Evolutionary conservation across 2,113 vertebrate species (phyloP), one percentile per base, ranked within the genome.

Genomic region (Podarcis cretensis): DNA sequence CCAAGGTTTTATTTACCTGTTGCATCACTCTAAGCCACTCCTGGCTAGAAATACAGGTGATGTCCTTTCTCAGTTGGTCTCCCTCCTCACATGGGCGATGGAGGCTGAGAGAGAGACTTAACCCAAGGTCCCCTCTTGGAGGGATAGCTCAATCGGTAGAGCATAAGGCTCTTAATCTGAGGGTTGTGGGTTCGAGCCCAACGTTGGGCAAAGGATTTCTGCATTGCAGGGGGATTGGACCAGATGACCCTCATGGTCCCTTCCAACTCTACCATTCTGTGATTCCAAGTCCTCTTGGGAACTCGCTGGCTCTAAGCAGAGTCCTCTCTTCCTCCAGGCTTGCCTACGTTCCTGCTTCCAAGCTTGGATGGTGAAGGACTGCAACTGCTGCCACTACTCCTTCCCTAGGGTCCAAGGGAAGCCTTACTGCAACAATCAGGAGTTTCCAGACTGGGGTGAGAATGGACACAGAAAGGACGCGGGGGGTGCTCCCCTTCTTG

Each of bases 271-370:
- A 48, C 48, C 8, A 48, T 9, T 48, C 48, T 48, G 2, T 48
- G 48, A 48, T 48, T 48, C 48, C 48, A 48, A 5, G 27, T 43
- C 5, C 37, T 10, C 27, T 37, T 1, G 1, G 14, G 66, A 10
- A 54, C 9, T 3, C 20, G 3, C n/a, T 40, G 59, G 30, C 0
- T 0, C 89, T 75, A 1, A 92, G n/a, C 81, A 12, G 4, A 20
- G 59, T 65, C 88, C 8, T 76, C 48, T 12, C 30, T 13, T 66
- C 68, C 80, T 13, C 1, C 95, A 98, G 97, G 97, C 97, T 13
- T 98, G 97, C 75, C 96, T 98, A 25, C 96, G 96, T 57, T 98
- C 97, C 30, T 98, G 97, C 63, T 97, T 97, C 94, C 97, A 98
- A 68, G 95, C 85, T 5, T 91, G 95, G 88, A 97, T 98, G 97